phyloP scores from a whole-genome alignment of 2,797 vertebrate species.

The Crax fasciolata region DNA sequence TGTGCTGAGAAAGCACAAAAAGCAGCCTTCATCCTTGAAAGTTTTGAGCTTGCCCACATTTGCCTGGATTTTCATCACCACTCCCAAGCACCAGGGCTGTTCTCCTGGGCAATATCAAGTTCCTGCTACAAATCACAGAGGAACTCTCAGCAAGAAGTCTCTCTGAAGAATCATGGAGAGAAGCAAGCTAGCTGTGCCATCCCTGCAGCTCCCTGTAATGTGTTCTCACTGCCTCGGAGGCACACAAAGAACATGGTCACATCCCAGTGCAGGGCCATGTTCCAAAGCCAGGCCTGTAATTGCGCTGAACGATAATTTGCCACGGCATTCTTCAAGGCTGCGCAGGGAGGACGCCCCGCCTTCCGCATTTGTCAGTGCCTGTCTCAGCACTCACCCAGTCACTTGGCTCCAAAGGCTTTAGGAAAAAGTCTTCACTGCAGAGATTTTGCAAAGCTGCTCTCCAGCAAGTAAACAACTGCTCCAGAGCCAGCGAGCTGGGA shows the following conservation, averaged over 20 bases:
- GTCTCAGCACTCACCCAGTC: not conserved
- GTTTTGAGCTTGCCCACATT: not conserved
- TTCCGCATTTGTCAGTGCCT: slow-evolving; percentile 27
- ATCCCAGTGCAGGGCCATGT: not conserved
- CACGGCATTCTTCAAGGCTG: slow-evolving; percentile 19
- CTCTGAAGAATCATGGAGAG: not conserved
- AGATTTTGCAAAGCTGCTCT: not conserved
- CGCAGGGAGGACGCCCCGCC: not conserved
- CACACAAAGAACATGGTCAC: slow-evolving; percentile 36
- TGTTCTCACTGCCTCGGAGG: slow-evolving; percentile 2
- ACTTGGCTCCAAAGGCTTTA: not conserved
- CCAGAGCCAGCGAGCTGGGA: not conserved
- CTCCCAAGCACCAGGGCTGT: not conserved
- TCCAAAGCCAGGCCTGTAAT: slow-evolving; percentile 38
- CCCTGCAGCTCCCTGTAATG: slow-evolving; percentile 22
- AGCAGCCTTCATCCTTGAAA: not conserved
- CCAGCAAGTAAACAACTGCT: slow-evolving; percentile 46
- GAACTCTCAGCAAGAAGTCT: not conserved
- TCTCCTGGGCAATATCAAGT: not conserved
- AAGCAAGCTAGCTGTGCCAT: not conserved
- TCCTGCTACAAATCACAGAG: not conserved
- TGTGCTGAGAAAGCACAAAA: not conserved
- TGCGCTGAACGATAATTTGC: slow-evolving; percentile 22
- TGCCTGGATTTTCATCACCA: not conserved
- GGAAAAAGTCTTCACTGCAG: not conserved